Conservation (phyloP, 2,888 invertebrate species). For the Psylliodes chrysocephalus region DNA sequence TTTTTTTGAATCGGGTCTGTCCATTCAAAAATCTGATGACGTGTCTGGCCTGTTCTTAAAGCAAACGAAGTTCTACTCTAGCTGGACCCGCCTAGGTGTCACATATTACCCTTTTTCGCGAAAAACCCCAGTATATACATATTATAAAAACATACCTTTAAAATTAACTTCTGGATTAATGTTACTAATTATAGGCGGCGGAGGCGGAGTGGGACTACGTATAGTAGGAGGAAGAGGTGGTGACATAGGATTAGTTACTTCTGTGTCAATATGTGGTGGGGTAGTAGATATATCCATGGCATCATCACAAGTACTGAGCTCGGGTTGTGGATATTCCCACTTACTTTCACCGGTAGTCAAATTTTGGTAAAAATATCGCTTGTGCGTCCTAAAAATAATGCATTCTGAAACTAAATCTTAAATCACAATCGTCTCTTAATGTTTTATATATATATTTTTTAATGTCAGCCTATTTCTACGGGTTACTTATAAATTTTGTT, state of each 20-base stretch:
- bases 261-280: conserved; percentile 60
- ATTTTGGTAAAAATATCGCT: conserved; percentile 76
- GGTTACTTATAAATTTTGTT: neutral
- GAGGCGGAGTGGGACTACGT: conserved; percentile 55
- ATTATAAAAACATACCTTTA: neutral
- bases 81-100: too few species aligned
- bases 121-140: neutral
- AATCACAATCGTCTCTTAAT: too few species aligned
- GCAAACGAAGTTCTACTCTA: too few species aligned
- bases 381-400: conserved; percentile 70
- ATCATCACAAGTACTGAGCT: conserved; percentile 66
- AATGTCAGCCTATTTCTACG: neutral
- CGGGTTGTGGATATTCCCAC: conserved; percentile 72
- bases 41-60: too few species aligned
- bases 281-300: conserved; percentile 72
- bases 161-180: conserved; percentile 1
- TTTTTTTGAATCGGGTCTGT: too few species aligned
- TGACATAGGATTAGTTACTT: conserved; percentile 56
- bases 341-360: conserved; percentile 69
- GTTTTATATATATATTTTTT: too few species aligned
- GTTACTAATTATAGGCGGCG: conserved; percentile 55
- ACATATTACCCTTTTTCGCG: too few species aligned
- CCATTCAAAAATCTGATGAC: too few species aligned
- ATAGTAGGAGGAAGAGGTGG: conserved; percentile 53
- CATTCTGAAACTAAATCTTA: too few species aligned